Conservation (phyloP, 2,888 invertebrate species). For the Limnephilus lunatus region DNA sequence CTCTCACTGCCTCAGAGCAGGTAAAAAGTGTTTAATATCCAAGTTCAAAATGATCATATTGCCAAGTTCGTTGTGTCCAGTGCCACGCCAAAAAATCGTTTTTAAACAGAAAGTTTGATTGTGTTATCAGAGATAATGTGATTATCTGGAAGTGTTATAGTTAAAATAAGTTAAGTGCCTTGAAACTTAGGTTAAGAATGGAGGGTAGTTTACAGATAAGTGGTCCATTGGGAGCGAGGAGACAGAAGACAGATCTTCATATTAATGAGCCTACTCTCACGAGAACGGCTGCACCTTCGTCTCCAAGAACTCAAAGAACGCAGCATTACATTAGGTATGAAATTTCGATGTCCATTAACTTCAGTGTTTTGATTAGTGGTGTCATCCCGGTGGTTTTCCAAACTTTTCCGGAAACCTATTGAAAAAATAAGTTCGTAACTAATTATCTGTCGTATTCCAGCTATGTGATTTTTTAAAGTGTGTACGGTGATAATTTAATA, state of each 20-base stretch:
- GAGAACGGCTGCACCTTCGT: slow-evolving; percentile 74
- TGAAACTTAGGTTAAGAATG: slow-evolving; percentile 46
- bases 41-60: neutral
- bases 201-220: slow-evolving; percentile 58
- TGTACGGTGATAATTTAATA: too few species aligned
- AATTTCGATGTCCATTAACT: neutral
- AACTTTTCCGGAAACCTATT: too few species aligned
- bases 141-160: slow-evolving; percentile 6
- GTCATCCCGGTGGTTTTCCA: too few species aligned
- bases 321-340: slow-evolving; percentile 75
- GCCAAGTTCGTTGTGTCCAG: neutral
- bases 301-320: slow-evolving; percentile 77
- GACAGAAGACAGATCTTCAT: slow-evolving; percentile 78
- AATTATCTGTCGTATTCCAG: too few species aligned
- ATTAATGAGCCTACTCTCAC: slow-evolving; percentile 73
- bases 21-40: neutral
- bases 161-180: neutral
- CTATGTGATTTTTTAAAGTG: neutral
- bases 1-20: neutral
- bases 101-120: neutral
- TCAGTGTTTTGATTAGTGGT: neutral
- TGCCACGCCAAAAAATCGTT: neutral
- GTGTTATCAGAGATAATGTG: neutral
- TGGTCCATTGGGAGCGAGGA: slow-evolving; percentile 74
- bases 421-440: too few species aligned